These are phyloP conservation scores for Stigmatopora argus DNA, from an alignment of 2,113 vertebrate genomes.

Conservation along the genomic window DNA sequence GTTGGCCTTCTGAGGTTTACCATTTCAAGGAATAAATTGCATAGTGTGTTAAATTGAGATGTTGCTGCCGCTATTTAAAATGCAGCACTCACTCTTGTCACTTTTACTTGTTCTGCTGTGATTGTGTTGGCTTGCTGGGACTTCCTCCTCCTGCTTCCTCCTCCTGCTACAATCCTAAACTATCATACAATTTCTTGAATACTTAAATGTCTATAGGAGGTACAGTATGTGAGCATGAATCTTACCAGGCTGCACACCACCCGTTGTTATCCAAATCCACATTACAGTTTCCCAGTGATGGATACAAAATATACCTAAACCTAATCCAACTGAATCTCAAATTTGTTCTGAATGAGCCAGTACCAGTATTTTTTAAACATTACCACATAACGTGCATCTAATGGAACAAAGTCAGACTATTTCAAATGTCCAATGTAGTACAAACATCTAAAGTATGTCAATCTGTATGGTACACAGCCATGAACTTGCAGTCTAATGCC, in stretches of 20 bases:
- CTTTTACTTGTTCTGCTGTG: no score
- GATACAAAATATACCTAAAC: not conserved
- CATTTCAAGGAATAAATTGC: conserved; percentile 9
- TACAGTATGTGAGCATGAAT: not conserved
- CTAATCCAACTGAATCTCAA: not conserved
- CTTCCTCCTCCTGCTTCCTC: conserved; percentile 3
- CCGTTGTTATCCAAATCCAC: not conserved
- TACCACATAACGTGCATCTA: not conserved
- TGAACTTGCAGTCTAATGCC: conserved; percentile 14
- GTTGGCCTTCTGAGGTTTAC: conserved; percentile 1
- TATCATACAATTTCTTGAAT: not conserved
- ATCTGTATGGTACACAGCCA: not conserved
- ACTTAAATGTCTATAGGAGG: no score
- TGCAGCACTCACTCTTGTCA: no score
- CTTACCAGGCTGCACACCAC: not conserved
- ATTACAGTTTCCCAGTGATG: not conserved
- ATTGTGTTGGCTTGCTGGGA: conserved; percentile 3
- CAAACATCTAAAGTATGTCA: not conserved
- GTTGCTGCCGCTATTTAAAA: not conserved
- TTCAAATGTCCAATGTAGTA: not conserved
- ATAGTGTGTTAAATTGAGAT: not conserved
- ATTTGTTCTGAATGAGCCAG: not conserved
- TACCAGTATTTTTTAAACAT: not conserved
- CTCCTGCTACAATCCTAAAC: not conserved
- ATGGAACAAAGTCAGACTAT: conserved; percentile 1